phyloP scores from a whole-genome alignment of 2,888 invertebrate genomes.

The Rhimphoctona megacephalus region DNA sequence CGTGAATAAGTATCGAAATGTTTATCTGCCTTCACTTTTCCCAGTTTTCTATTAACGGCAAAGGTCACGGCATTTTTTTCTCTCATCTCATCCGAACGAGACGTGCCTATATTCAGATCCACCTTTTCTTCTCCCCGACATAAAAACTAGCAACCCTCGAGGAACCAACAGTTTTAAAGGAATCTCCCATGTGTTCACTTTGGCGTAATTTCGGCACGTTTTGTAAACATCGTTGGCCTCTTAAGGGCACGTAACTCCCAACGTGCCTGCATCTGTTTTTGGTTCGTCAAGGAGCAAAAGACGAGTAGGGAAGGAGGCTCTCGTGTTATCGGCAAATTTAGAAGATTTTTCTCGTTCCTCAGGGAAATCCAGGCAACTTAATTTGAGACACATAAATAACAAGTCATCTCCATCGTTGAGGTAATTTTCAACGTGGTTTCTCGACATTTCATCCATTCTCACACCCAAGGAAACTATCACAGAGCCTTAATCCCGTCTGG shows the following conservation, averaged over 20 bases:
- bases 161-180: slow-evolving; percentile 39
- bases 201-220: slow-evolving; percentile 80
- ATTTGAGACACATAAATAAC: background rate
- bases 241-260: slow-evolving; percentile 68
- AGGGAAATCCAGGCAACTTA: slow-evolving; percentile 31
- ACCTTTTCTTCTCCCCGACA: slow-evolving; percentile 28
- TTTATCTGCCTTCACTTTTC: too few relatives aligned
- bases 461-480: background rate
- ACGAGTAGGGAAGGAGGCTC: background rate
- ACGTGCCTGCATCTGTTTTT: slow-evolving; percentile 75
- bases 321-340: slow-evolving; percentile 75
- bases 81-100: too few relatives aligned
- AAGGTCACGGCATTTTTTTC: slow-evolving; percentile 26
- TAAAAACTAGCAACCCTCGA: too few relatives aligned
- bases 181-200: slow-evolving; percentile 65
- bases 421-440: background rate
- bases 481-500: too few relatives aligned
- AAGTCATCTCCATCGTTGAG: background rate
- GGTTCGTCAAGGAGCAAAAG: slow-evolving; percentile 64
- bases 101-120: background rate
- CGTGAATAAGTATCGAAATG: background rate
- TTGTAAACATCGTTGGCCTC: slow-evolving; percentile 76
- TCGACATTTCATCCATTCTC: background rate
- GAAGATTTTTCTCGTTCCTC: slow-evolving; percentile 64
- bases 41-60: slow-evolving; percentile 22